phyloP scores from a whole-genome alignment of 2,113 vertebrate genomes.

The Apaloderma vittatum region DNA sequence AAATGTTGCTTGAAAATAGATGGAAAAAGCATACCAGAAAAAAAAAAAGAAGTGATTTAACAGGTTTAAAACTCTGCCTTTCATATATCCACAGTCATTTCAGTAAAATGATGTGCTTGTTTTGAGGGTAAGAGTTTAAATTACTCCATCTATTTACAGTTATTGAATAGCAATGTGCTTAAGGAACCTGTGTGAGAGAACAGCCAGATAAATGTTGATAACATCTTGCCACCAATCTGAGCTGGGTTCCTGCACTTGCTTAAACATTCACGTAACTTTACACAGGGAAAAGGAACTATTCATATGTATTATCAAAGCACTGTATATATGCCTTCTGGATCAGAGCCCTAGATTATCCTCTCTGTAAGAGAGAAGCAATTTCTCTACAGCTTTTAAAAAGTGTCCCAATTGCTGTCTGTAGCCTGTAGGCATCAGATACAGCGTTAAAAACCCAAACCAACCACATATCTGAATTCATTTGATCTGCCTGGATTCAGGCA shows the following conservation, averaged over 20 bases:
- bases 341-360: not conserved
- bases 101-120: not conserved
- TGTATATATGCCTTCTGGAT: not conserved
- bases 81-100: not conserved
- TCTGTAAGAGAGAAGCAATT: not conserved
- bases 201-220: not conserved
- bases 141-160: conserved; percentile 8
- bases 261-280: not conserved
- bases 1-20: conserved; percentile 1
- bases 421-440: not conserved
- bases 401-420: not conserved
- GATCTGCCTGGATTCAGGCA: fast-evolving
- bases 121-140: not conserved
- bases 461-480: not conserved
- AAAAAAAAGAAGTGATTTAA: not conserved
- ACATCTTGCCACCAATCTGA: not conserved
- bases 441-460: not conserved
- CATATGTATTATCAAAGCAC: not conserved
- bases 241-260: not conserved
- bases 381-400: not conserved
- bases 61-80: not conserved
- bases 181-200: not conserved
- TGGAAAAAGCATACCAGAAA: not conserved
- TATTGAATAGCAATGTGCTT: not conserved
- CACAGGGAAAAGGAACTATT: not conserved